Conservation (phyloP, 2,113 vertebrate genomes). For the Boulengeromyrus knoepffleri region DNA sequence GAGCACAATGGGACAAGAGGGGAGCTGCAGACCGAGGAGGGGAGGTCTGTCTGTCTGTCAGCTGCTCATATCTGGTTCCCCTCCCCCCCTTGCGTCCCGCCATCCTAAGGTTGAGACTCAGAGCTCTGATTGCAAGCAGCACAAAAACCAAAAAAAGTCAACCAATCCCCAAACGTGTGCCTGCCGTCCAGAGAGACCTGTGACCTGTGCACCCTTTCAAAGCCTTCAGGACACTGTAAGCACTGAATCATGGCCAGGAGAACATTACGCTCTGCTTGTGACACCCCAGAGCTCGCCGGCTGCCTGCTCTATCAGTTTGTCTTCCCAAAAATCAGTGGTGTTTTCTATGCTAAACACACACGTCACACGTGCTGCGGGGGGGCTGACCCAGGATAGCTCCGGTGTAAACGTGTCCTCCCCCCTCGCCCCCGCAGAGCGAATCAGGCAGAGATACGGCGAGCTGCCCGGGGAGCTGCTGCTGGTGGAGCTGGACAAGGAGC, state of each 20-base stretch:
- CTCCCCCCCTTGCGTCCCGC: too few relatives aligned
- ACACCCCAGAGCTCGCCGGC: neutral
- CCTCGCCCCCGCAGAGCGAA: constrained; percentile 66
- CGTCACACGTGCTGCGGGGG: neutral
- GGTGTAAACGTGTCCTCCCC: neutral
- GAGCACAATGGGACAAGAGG: neutral
- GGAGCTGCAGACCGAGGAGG: neutral
- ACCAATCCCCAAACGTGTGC: neutral
- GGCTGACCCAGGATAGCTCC: neutral
- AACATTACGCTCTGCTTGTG: neutral
- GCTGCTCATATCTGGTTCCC: neutral
- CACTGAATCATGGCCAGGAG: neutral
- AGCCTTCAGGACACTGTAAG: neutral
- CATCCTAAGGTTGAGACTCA: neutral
- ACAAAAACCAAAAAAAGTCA: neutral
- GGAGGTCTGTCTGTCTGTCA: neutral
- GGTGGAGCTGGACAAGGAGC: constrained; percentile 92
- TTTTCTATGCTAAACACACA: neutral
- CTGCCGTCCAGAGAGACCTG: neutral
- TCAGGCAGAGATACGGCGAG: constrained; percentile 86
- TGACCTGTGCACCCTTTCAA: neutral
- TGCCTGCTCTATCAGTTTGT: neutral
- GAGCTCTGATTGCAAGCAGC: neutral
- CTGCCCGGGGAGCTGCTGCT: constrained; percentile 79
- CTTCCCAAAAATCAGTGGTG: neutral